phyloP scores from a whole-genome alignment of 1,140 invertebrate genomes.

The Oryzaephilus surinamensis region DNA sequence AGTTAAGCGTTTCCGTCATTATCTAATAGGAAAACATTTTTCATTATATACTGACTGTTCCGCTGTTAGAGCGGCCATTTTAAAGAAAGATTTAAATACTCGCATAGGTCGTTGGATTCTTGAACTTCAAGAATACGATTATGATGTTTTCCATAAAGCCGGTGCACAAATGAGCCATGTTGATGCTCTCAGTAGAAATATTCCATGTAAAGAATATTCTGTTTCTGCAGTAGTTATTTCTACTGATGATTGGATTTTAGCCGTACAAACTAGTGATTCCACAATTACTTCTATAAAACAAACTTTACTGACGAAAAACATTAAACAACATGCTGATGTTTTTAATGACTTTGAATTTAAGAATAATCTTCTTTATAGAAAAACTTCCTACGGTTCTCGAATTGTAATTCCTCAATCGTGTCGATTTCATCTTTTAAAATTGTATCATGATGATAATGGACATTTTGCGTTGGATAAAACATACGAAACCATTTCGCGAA shows the following conservation, averaged over 20 bases:
- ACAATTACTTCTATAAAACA: constrained; percentile 6
- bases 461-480: constrained; percentile 27
- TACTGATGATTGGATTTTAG: constrained; percentile 23
- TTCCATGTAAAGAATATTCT: constrained; percentile 6
- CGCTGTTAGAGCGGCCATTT: background rate
- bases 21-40: constrained; percentile 1
- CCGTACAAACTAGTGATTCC: constrained; percentile 17
- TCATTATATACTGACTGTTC: constrained; percentile 4
- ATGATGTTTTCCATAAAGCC: constrained; percentile 13
- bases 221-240: constrained; percentile 11
- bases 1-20: constrained; percentile 5
- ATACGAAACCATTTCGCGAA: constrained; percentile 11
- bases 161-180: constrained; percentile 28
- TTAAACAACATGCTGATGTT: too few species aligned
- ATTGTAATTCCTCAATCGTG: too few species aligned
- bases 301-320: constrained; percentile 7
- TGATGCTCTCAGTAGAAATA: constrained; percentile 32
- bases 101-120: constrained; percentile 9
- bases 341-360: too few species aligned
- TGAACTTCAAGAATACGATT: constrained; percentile 1
- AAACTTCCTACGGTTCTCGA: too few species aligned
- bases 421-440: constrained; percentile 21
- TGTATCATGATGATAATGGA: constrained; percentile 30
- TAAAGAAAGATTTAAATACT: background rate
- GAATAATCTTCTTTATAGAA: too few species aligned